phyloP scores from a whole-genome alignment of 30 jellyfish, hydroid and myxozoan species.

The Cassiopea andromeda region DNA sequence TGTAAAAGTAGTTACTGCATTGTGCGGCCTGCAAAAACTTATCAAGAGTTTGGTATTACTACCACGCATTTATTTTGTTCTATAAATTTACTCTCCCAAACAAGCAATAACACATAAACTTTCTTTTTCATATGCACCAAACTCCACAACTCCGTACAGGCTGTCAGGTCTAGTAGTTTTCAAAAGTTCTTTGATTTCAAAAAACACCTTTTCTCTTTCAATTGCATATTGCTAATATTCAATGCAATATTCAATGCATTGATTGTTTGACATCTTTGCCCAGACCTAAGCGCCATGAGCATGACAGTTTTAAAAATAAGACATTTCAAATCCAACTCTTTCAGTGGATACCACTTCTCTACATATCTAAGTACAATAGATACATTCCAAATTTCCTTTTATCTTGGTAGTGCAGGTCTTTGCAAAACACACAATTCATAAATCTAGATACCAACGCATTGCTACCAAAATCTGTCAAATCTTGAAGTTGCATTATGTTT shows the following conservation, averaged over 20 bases:
- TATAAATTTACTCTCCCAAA: neutral
- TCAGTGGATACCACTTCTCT: neutral
- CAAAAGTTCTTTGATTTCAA: neutral
- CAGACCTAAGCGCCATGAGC: neutral
- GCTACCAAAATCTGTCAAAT: conserved; percentile 9
- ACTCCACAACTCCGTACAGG: neutral
- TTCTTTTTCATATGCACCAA: neutral
- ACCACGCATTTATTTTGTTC: neutral
- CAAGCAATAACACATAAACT: neutral
- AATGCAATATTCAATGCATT: conserved; percentile 12
- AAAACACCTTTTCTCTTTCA: neutral
- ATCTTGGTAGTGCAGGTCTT: conserved; percentile 43
- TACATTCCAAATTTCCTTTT: conserved; percentile 39
- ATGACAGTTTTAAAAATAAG: neutral
- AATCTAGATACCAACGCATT: neutral
- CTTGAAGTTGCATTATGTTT: neutral
- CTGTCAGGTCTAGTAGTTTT: neutral
- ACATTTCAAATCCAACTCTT: neutral
- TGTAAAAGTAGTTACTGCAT: neutral
- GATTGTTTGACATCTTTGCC: conserved; percentile 39
- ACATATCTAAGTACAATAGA: neutral
- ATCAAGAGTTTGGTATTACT: neutral
- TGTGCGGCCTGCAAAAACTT: conserved; percentile 3
- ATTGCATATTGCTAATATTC: neutral
- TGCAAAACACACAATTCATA: conserved; percentile 34